Base-by-base conservation (phyloP, 2,113 vertebrate genomes). In the Bambusicola thoracicus region DNA sequence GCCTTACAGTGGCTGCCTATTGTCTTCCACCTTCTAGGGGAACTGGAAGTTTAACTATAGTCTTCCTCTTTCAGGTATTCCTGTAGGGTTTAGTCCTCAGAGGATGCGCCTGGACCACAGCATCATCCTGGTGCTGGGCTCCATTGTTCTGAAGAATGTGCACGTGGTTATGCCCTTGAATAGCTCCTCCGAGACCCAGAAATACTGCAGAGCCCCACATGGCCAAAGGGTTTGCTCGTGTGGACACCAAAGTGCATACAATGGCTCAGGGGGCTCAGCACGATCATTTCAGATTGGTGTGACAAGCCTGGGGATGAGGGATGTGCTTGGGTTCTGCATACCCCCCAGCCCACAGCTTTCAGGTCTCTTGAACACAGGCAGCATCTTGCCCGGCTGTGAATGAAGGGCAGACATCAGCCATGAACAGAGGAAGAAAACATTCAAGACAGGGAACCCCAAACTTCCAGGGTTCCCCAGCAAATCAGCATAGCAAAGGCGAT, bases 11-110 rank as follows among this genome's bases (percentile, higher is more conserved):
- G 75, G 81, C 90, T 77, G 70, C 36, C 91, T 73, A 94, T 96
- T 96, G 96, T 96, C 92, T 96, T 79, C 90, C 72, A 94, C 94
- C 87, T 96, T 96, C 82, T 81, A 40, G 82, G 94, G 85, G 73
- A 96, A 95, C 93, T 91, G 93, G 93, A 95, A 95, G 93, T 95
- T 97, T 94, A 95, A 79, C 79, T 93, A 72, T 19, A 92, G 77
- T 93, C 66, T 96, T 96, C 87, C 91, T 87, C 70, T 91, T 68
- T 82, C 95, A 96, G 95, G 90, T 96, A 86, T 94, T 96, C 66
- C 15, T 63, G 76, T 78, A 66, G 9, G 24, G 41, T 69, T 73
- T 68, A 0, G 0, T 88, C 49, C 80, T 93, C 4, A 0, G 27
- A 92, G 81, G 94, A 96, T 95, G 94, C 53, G 11, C 90, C 63